Evolutionary conservation across 2,888 invertebrate genomes (phyloP), one percentile per base, ranked within the genome.

Genomic region (Phortica okadai): DNA sequence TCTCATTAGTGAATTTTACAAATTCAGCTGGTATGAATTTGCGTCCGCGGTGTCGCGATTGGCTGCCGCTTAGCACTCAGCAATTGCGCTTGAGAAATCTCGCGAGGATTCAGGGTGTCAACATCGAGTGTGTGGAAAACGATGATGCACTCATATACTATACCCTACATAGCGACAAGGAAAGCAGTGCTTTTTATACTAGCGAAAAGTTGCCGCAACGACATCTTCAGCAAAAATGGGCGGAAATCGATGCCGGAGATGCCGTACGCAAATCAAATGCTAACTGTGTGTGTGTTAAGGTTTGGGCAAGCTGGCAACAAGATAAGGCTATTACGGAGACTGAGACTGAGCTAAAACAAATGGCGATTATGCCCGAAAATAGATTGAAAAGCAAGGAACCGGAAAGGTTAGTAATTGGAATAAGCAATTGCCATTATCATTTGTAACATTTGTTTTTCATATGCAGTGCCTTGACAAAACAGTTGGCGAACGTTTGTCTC

Each of bases 141-240:
- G 67, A 67, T 42, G 76, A 77, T 21, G 41, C 10, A 2, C 94
- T 94, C 83, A 94, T 95, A 89, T 97, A 96, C 89, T 94, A 95
- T 81, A 97, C 97, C 0, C 92, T 97, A 33, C 97, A 97, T 89
- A 93, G 95, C 83, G 95, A 96, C 4, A 94, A 94, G 16, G 95
- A 96, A 94, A 95, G 95, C 7, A 95, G 96, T 6, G 96, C 97
- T 0, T 95, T 97, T 88, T 97, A 96, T 86, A 96, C 95, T 0
- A 97, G 97, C 84, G 96, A 97, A 90, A 93, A 94, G 86, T 92
- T 96, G 79, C 88, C 89, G 21, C 93, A 93, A 56, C 93, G 93
- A 10, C 95, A 93, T 33, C 95, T 95, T 91, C 95, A 96, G 4
- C 83, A 84, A 79, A 95, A 95, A 90, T 97, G 97, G 97, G 93